These are phyloP conservation scores for Manduca sexta DNA, from an alignment of 1,140 invertebrate species.

Conservation along the genomic window DNA sequence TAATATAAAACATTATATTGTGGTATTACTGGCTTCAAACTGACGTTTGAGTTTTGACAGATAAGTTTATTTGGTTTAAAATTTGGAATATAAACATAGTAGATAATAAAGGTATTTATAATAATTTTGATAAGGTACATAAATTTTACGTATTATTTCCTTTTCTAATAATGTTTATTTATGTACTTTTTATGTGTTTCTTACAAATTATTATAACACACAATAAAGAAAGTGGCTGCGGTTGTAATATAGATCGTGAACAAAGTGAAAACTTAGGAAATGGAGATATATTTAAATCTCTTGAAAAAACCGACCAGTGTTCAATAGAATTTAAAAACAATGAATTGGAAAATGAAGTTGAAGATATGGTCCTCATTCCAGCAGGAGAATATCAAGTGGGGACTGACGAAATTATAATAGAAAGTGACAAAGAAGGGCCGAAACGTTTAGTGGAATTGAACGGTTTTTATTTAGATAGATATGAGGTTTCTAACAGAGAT, in stretches of 20 bases:
- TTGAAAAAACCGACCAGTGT: conserved; percentile 27
- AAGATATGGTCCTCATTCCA: conserved; percentile 80
- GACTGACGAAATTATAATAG: conserved; percentile 86
- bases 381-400: conserved; percentile 84
- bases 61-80: too few relatives aligned
- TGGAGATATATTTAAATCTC: conserved; percentile 19
- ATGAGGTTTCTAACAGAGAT: conserved; percentile 68
- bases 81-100: too few relatives aligned
- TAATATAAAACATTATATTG: too few relatives aligned
- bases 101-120: too few relatives aligned
- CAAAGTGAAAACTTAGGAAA: conserved; percentile 9
- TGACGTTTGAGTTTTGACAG: too few relatives aligned
- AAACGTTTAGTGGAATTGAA: conserved; percentile 79
- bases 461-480: conserved; percentile 89
- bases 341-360: conserved; percentile 9
- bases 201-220: conserved; percentile 25
- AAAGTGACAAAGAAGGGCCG: conserved; percentile 89
- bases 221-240: conserved; percentile 41
- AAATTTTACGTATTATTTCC: too few relatives aligned
- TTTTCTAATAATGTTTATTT: conserved; percentile 5
- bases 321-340: conserved; percentile 8
- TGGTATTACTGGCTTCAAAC: too few relatives aligned
- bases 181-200: conserved; percentile 19
- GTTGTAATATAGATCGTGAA: conserved; percentile 39
- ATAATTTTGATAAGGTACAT: too few relatives aligned